Percentiles rank a stretch among this genome's conserved stretches.
Evolutionary conservation across 2,888 invertebrate genomes (phyloP).

Genomic region (Leuctra nigra): DNA sequence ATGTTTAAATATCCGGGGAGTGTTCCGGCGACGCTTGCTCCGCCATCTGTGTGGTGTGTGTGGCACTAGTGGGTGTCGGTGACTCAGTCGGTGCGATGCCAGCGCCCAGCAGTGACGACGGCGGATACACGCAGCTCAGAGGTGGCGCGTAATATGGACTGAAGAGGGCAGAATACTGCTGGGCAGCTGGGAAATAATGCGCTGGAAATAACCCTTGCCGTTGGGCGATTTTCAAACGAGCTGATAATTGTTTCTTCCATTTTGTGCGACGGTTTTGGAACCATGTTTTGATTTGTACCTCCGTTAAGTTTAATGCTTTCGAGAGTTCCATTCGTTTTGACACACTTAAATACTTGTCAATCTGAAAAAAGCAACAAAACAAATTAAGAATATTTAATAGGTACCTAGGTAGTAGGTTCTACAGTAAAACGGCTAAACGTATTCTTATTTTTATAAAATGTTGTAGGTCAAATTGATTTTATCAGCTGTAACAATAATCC

Average conservation of each 20-base stretch:
- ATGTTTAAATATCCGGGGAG: no score
- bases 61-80: slow-evolving; percentile 7
- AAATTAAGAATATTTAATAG: no score
- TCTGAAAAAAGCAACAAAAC: slow-evolving; percentile 43
- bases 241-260: slow-evolving; percentile 95
- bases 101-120: slow-evolving; percentile 42
- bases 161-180: slow-evolving; percentile 53
- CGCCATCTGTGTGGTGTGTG: slow-evolving; percentile 13
- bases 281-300: slow-evolving; percentile 97
- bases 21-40: background rate
- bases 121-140: slow-evolving; percentile 53
- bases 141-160: slow-evolving; percentile 56
- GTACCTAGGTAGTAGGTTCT: no score
- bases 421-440: no score
- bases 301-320: slow-evolving; percentile 78
- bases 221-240: slow-evolving; percentile 81
- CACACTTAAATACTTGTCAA: slow-evolving; percentile 93
- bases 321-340: slow-evolving; percentile 92
- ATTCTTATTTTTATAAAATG: no score
- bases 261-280: slow-evolving; percentile 93
- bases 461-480: no score
- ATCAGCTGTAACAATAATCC: no score
- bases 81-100: slow-evolving; percentile 28
- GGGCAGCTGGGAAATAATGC: slow-evolving; percentile 31
- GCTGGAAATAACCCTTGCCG: slow-evolving; percentile 69